These are phyloP conservation scores for Cinclus mexicanus DNA, from an alignment of 2,113 vertebrate species.

Conservation along the genomic window DNA sequence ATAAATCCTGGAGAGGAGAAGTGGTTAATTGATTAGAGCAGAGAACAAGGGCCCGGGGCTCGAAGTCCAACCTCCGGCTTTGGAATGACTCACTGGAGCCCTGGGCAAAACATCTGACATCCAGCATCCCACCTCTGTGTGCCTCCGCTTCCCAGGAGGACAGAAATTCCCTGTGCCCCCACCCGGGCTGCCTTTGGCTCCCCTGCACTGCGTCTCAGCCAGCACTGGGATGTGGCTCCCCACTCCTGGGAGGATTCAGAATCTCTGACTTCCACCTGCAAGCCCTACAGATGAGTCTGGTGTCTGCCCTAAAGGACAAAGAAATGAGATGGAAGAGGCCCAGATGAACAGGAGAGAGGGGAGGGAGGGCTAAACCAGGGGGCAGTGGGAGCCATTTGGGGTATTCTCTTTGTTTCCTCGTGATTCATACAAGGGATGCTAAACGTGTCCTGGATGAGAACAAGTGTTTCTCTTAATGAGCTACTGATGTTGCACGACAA, in stretches of 20 bases:
- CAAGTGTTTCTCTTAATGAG: not conserved
- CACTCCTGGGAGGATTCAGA: accelerated
- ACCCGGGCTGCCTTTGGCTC: not conserved
- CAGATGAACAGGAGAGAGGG: not conserved
- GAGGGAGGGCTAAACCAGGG: not conserved
- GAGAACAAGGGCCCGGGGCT: not conserved
- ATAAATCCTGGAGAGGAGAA: not conserved
- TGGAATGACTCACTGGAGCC: not conserved
- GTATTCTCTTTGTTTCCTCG: not conserved
- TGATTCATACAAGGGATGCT: not conserved
- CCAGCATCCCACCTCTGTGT: not conserved
- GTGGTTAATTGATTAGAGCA: not conserved
- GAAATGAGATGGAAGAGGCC: not conserved
- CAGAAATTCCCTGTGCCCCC: not conserved
- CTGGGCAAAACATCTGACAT: not conserved
- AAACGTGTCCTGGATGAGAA: not conserved
- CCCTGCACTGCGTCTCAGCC: not conserved
- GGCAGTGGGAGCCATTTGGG: not conserved
- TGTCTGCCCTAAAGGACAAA: not conserved
- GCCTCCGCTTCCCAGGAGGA: not conserved
- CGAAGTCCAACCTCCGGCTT: not conserved
- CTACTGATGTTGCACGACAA: not conserved
- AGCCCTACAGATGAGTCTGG: not conserved
- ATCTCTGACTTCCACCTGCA: not conserved
- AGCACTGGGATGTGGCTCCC: not conserved